Evolutionary conservation across 2,888 invertebrate species (phyloP).

Genomic region (Cecidostiba fungosa): DNA sequence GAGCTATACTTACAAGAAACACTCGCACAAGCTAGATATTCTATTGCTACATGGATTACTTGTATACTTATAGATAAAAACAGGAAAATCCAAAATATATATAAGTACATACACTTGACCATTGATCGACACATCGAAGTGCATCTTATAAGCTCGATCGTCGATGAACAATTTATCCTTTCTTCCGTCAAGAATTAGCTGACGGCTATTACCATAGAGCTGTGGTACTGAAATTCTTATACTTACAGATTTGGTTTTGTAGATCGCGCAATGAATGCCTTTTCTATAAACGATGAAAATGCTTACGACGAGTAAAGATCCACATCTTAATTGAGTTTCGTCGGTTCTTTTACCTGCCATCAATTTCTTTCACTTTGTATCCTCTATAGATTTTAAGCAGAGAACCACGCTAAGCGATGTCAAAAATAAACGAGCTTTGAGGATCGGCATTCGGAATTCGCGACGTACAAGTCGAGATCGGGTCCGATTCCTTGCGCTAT

Average conservation of each 20-base stretch:
- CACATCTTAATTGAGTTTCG: neutral
- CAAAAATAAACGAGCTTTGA: conserved; percentile 27
- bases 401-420: neutral
- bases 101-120: conserved; percentile 24
- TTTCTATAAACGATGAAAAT: conserved; percentile 42
- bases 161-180: neutral
- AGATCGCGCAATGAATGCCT: conserved; percentile 42
- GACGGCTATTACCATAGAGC: neutral
- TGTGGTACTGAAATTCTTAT: conserved; percentile 21
- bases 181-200: neutral
- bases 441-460: neutral
- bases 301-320: conserved; percentile 26
- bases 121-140: conserved; percentile 42
- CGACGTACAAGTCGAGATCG: neutral
- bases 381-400: neutral
- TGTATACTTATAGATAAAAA: neutral
- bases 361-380: neutral
- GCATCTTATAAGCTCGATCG: neutral
- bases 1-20: conserved; percentile 54
- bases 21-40: conserved; percentile 46
- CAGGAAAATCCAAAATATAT: neutral
- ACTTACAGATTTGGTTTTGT: conserved; percentile 23
- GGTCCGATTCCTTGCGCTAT: conserved; percentile 18
- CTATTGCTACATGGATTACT: conserved; percentile 29
- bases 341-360: conserved; percentile 15